These are phyloP conservation scores for Anorthoa munda DNA, from an alignment of 2,888 invertebrate species.

Conservation along the genomic window DNA sequence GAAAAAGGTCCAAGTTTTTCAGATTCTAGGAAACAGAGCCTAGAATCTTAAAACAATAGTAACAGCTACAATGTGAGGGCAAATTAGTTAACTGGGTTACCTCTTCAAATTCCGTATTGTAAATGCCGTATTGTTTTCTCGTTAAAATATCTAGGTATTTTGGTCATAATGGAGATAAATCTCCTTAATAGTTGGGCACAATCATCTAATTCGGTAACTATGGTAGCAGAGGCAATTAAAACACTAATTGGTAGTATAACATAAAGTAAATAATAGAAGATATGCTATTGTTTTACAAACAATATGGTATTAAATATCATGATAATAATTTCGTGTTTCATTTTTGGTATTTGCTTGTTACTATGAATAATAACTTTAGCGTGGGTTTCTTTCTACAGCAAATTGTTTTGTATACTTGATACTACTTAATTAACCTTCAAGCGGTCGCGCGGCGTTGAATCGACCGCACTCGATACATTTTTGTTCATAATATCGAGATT, in stretches of 20 bases:
- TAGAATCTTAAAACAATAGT: not conserved
- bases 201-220: not conserved
- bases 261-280: constrained; percentile 11
- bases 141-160: constrained; percentile 16
- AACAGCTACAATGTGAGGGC: not conserved
- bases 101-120: constrained; percentile 10
- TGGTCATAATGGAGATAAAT: not conserved
- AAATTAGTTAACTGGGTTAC: constrained; percentile 9
- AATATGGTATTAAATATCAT: constrained; percentile 5
- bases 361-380: not conserved
- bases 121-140: constrained; percentile 17
- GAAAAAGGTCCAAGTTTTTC: not conserved
- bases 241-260: not conserved
- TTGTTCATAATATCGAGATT: too few relatives aligned
- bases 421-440: too few relatives aligned
- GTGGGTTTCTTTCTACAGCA: not conserved
- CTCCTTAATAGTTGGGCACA: constrained; percentile 1
- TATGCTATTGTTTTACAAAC: constrained; percentile 10
- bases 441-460: too few relatives aligned
- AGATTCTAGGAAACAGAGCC: too few relatives aligned
- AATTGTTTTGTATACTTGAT: not conserved
- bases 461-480: too few relatives aligned
- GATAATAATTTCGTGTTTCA: constrained; percentile 1
- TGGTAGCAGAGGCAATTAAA: not conserved
- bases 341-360: not conserved